Percentiles rank a stretch among this genome's conserved stretches.
phyloP scores from a whole-genome alignment of 1,140 invertebrate genomes.

The Patella vulgata region DNA sequence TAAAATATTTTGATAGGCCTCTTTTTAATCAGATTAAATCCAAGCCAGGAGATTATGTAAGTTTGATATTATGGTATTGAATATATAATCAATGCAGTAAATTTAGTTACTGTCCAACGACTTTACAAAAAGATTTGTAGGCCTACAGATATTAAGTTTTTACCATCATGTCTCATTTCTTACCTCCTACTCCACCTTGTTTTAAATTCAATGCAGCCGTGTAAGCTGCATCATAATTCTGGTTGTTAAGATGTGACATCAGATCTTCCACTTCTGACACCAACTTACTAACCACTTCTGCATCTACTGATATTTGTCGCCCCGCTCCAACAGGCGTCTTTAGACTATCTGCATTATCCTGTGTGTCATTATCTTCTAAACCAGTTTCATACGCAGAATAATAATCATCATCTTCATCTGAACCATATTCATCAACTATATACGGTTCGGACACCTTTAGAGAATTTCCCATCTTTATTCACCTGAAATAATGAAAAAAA shows the following conservation, averaged over 20 bases:
- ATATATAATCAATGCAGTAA: too few relatives aligned
- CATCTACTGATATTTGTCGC: constrained; percentile 25
- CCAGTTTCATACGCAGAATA: constrained; percentile 7
- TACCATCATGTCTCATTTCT: too few relatives aligned
- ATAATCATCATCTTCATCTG: constrained; percentile 13
- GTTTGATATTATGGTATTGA: too few relatives aligned
- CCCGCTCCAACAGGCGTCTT: background rate
- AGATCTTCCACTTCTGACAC: constrained; percentile 41
- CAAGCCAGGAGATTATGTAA: too few relatives aligned
- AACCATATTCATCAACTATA: constrained; percentile 26
- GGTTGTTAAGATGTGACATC: constrained; percentile 36
- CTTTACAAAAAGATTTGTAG: too few relatives aligned
- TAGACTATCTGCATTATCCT: background rate
- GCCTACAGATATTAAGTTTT: too few relatives aligned
- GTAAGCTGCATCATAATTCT: constrained; percentile 35
- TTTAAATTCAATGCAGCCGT: constrained; percentile 27
- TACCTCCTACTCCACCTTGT: constrained; percentile 25
- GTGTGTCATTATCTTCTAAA: background rate
- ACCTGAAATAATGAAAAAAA: too few relatives aligned
- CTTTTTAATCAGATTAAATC: too few relatives aligned
- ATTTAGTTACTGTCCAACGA: too few relatives aligned
- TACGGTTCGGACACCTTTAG: constrained; percentile 9
- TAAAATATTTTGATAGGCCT: too few relatives aligned
- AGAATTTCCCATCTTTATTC: too few relatives aligned
- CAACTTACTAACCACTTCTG: constrained; percentile 31